Conservation (phyloP, 2,797 vertebrate species). For the Scomberomorus guttatus region DNA sequence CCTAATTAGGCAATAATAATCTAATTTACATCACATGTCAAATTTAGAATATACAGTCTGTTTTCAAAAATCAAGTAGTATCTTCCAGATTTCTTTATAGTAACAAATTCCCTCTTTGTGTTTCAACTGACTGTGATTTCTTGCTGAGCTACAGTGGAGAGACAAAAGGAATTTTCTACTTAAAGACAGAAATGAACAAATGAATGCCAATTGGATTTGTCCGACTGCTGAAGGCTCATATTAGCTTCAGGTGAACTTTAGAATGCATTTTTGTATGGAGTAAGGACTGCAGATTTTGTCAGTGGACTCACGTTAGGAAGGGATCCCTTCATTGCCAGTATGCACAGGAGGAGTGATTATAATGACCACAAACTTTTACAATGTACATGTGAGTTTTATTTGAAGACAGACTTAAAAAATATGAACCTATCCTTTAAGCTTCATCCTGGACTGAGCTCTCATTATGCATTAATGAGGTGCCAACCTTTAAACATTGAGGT, state of each 20-base stretch:
- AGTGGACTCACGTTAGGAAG: too few relatives aligned
- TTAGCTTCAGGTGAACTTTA: neutral
- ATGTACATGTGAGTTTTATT: constrained; percentile 3
- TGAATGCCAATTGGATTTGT: neutral
- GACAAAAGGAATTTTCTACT: neutral
- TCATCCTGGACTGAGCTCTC: constrained; percentile 6
- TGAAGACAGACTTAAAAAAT: neutral
- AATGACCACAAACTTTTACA: neutral
- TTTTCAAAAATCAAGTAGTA: neutral
- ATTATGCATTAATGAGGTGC: neutral
- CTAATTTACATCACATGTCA: too few relatives aligned
- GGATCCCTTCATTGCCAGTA: neutral
- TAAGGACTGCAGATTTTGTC: neutral
- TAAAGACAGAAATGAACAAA: neutral
- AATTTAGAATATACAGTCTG: too few relatives aligned
- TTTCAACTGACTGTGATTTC: neutral
- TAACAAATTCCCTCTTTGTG: neutral
- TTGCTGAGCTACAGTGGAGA: neutral
- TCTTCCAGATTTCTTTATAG: neutral
- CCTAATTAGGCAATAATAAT: too few relatives aligned
- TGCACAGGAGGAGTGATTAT: neutral
- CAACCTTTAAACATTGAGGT: neutral
- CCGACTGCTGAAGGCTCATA: neutral
- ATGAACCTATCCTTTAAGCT: neutral
- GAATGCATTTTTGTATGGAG: neutral